These are phyloP conservation scores for Vesta saturnalis DNA, from an alignment of 2,888 invertebrate species.

Conservation along the genomic window DNA sequence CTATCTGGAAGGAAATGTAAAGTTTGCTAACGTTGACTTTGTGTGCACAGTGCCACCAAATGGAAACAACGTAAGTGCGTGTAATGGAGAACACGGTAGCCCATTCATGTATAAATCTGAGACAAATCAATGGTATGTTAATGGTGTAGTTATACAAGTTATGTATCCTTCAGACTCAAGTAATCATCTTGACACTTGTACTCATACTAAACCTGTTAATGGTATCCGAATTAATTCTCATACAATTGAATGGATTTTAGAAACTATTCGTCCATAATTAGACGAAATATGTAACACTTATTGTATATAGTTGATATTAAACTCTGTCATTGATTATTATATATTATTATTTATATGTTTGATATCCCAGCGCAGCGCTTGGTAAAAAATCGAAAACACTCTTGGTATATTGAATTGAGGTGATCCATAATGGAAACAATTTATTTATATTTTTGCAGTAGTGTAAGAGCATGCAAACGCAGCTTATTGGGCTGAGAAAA, in stretches of 20 bases:
- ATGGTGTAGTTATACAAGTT: constrained; percentile 10
- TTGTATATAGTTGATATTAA: too few species aligned
- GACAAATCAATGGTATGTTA: constrained; percentile 20
- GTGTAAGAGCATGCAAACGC: too few species aligned
- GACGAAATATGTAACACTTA: too few species aligned
- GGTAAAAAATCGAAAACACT: too few species aligned
- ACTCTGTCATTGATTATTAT: too few species aligned
- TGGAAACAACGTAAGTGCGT: constrained; percentile 14
- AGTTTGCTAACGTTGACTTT: constrained; percentile 17
- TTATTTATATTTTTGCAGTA: too few species aligned
- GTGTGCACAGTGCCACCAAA: constrained; percentile 7
- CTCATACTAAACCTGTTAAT: neutral
- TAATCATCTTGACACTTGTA: neutral
- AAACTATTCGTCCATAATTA: neutral
- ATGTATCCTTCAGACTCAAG: neutral
- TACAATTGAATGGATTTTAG: constrained; percentile 10
- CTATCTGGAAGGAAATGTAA: constrained; percentile 11
- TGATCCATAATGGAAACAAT: too few species aligned
- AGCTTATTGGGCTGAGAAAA: too few species aligned
- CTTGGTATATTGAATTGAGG: too few species aligned
- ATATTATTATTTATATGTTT: too few species aligned
- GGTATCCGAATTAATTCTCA: constrained; percentile 9
- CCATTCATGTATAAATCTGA: constrained; percentile 26
- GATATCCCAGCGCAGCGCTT: too few species aligned
- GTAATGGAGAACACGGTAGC: constrained; percentile 26